Conservation (phyloP, 2,797 vertebrate species). For the Micromesistius poutassou region DNA sequence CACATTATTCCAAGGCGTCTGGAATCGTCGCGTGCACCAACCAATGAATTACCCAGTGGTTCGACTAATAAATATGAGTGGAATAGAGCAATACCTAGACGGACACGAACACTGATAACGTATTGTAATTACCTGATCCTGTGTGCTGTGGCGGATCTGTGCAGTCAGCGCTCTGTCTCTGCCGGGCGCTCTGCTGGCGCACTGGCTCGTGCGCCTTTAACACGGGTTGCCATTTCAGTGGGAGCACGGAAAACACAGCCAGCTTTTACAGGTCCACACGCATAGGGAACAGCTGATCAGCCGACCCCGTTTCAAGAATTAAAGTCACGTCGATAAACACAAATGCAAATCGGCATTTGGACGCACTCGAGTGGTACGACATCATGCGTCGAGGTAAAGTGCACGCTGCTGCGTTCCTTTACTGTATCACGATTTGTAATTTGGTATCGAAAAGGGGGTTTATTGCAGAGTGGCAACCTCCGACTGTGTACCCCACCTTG, state of each 20-base stretch:
- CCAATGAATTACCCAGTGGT: slow-evolving; percentile 23
- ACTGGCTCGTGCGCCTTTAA: slow-evolving; percentile 64
- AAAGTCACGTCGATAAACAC: background rate
- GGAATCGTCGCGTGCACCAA: slow-evolving; percentile 52
- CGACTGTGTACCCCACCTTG: slow-evolving; percentile 31
- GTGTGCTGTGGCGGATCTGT: slow-evolving; percentile 14
- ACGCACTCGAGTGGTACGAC: background rate
- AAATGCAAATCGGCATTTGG: background rate
- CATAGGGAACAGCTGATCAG: background rate
- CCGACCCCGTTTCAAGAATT: background rate
- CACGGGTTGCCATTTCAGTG: slow-evolving; percentile 63
- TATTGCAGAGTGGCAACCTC: slow-evolving; percentile 58
- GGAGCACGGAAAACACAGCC: slow-evolving; percentile 34
- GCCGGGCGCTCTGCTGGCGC: slow-evolving; percentile 60
- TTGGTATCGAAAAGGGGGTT: slow-evolving; percentile 32
- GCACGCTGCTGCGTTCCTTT: background rate
- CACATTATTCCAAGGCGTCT: slow-evolving; percentile 40
- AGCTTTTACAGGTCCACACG: slow-evolving; percentile 4
- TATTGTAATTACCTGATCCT: slow-evolving; percentile 44
- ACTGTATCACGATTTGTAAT: background rate
- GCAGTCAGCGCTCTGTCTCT: slow-evolving; percentile 44
- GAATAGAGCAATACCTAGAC: background rate
- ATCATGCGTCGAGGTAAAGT: background rate
- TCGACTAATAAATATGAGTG: slow-evolving; percentile 9
- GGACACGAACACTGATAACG: background rate